Percentiles rank a stretch among this genome's conserved stretches.
Evolutionary conservation across 2,888 invertebrate species (phyloP).

Genomic region (Dione juno): DNA sequence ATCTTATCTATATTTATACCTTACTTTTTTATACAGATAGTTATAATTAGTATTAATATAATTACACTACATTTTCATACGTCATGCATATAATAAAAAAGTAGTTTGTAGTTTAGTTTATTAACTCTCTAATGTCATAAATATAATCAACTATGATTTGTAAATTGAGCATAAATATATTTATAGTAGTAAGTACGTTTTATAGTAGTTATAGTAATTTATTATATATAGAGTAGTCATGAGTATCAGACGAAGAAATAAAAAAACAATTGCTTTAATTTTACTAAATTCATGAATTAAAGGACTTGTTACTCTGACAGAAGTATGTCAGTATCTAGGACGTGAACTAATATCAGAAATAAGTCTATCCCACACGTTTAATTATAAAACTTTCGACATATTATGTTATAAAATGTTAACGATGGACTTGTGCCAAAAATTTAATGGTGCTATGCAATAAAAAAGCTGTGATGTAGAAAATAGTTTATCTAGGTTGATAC

Average conservation of each 20-base stretch:
- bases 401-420: slow-evolving; percentile 21
- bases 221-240: no score
- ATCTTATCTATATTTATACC: slow-evolving; percentile 4
- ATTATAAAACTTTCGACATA: slow-evolving; percentile 25
- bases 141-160: not conserved
- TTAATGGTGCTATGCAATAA: not conserved
- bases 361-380: slow-evolving; percentile 23
- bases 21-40: slow-evolving; percentile 14
- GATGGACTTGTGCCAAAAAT: slow-evolving; percentile 27
- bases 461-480: not conserved
- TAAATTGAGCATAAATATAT: no score
- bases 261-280: not conserved
- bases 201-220: no score
- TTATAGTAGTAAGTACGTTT: no score
- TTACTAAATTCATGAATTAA: not conserved
- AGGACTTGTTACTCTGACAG: not conserved
- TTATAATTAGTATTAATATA: not conserved
- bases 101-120: not conserved
- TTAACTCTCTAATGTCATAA: not conserved
- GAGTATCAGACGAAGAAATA: not conserved
- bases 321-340: slow-evolving; percentile 19
- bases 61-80: not conserved
- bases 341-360: slow-evolving; percentile 26
- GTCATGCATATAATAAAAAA: not conserved
- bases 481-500: not conserved